These are phyloP conservation scores for Lepeophtheirus nordmannii DNA, from an alignment of 2,888 invertebrate species.

Conservation along the genomic window DNA sequence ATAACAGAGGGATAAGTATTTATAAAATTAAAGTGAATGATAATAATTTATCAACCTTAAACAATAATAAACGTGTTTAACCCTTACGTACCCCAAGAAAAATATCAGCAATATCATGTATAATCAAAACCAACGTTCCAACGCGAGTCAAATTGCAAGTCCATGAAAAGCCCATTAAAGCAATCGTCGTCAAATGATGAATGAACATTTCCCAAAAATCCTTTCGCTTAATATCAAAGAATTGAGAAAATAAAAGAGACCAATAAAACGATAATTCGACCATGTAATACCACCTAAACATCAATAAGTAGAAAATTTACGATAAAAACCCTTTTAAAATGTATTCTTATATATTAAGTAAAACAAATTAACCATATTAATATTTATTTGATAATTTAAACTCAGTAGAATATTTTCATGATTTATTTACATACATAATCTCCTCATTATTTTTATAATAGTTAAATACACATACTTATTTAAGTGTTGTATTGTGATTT, in stretches of 20 bases:
- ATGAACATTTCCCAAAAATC: constrained; percentile 98
- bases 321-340: constrained; percentile 31
- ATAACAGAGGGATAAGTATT: too few species aligned
- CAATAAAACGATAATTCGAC: constrained; percentile 85
- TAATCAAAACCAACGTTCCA: constrained; percentile 69
- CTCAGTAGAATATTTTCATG: too few species aligned
- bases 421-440: too few species aligned
- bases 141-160: constrained; percentile 78
- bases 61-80: background rate
- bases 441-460: too few species aligned
- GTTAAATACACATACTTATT: too few species aligned
- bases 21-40: too few species aligned
- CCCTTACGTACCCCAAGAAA: constrained; percentile 53
- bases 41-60: too few species aligned
- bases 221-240: constrained; percentile 71
- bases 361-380: too few species aligned
- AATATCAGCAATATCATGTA: constrained; percentile 79
- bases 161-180: constrained; percentile 82
- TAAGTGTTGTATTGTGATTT: too few species aligned
- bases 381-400: too few species aligned
- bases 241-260: constrained; percentile 79
- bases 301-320: constrained; percentile 62
- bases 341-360: too few species aligned
- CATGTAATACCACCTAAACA: constrained; percentile 98
- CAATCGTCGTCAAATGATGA: constrained; percentile 85